Base-by-base conservation (phyloP, 37 sponge, comb jelly and placozoan genomes). In the Chondrosia reniformis region DNA sequence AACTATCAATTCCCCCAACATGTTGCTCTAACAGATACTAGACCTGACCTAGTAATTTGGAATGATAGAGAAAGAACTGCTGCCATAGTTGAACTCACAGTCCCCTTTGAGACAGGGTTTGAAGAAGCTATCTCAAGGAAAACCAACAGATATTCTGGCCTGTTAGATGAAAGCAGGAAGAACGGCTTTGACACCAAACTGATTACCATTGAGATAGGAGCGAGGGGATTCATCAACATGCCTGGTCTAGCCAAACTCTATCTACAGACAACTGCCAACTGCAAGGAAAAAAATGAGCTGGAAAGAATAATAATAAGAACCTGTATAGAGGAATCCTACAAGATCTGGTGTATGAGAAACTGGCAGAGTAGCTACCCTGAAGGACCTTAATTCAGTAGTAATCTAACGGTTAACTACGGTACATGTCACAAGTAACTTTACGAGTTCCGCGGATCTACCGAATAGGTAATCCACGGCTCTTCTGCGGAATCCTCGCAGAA, bases 201-300 rank as follows among this genome's bases (percentile, higher is more conserved):
- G 9, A 56, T 56, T 28, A 56, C 58, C 7, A 56, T 56, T 6
- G 58, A 56, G 9, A 28, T 56, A 28, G 58, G 58, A 24, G n/a
- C 58, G 27, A 56, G 58, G 58, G 58, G 58, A 24, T 56, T 56
- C 58, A 56, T 56, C 58, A 56, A 56, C 58, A 56, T 28, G 7
- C 3, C 58, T 28, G 27, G 58, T 56, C 27, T 56, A 24, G 58
- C n/a, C 58, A 28, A 4, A 3, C 27, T 56, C 58, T 28, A 56
- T 2, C 25, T 28, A 56, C 25, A 24, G 4, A 28, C 27, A 28
- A 24, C 58, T 28, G 27, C 58, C 58, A 56, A 56, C n/a, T 6
- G 58, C 58, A 56, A 24, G n/a, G 58, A 56, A 28, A 56, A 56
- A 6, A 28, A 56, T 28, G n/a, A 24, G 27, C 58, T 56, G 58